phyloP scores from a whole-genome alignment of 2,797 vertebrate genomes.

The Morelia viridis region DNA sequence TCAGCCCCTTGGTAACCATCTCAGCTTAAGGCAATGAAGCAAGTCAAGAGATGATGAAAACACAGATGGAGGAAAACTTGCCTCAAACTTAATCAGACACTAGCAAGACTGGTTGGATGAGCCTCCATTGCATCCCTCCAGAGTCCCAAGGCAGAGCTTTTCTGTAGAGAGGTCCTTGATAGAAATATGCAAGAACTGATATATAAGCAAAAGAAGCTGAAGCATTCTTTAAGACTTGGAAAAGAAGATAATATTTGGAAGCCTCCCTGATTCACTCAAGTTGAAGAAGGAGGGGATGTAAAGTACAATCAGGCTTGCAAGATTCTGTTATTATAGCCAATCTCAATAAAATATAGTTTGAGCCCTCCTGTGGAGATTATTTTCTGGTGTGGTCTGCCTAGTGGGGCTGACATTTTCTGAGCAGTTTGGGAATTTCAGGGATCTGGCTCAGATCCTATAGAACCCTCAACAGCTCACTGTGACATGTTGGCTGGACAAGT shows the following conservation, averaged over 20 bases:
- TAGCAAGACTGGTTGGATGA: background rate
- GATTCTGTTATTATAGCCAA: background rate
- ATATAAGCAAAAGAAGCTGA: background rate
- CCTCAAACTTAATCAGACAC: background rate
- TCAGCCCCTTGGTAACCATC: background rate
- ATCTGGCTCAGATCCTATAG: background rate
- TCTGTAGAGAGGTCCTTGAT: background rate
- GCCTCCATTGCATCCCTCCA: background rate
- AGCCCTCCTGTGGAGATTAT: background rate
- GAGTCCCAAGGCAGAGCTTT: background rate
- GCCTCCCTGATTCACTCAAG: background rate
- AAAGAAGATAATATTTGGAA: background rate
- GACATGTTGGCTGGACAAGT: background rate
- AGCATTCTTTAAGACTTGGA: background rate
- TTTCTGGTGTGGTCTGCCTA: background rate
- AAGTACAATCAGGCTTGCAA: background rate
- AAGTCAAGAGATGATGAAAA: background rate
- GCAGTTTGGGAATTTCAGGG: background rate
- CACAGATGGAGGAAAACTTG: background rate
- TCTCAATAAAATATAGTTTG: background rate
- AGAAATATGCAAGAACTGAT: background rate
- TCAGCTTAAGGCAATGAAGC: background rate
- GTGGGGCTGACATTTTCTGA: background rate
- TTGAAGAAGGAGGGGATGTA: background rate
- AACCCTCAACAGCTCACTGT: background rate